These are phyloP conservation scores for Diorhabda elongata DNA, from an alignment of 1,140 invertebrate genomes.

Conservation along the genomic window DNA sequence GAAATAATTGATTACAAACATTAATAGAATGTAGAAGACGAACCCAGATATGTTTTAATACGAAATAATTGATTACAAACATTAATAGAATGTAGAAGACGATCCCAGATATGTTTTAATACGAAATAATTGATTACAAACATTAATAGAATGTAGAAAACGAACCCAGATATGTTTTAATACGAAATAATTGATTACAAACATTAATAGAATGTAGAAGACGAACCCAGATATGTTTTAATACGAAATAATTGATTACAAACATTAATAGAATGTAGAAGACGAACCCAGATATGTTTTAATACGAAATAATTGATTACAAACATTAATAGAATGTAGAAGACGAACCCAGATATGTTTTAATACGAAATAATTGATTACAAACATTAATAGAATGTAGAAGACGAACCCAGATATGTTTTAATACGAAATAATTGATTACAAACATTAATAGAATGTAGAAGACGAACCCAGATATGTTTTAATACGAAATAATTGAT, in stretches of 20 bases:
- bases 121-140: no score
- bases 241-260: no score
- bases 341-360: no score
- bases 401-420: conserved; percentile 6
- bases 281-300: conserved; percentile 4
- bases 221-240: no score
- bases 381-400: background rate
- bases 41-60: conserved; percentile 5
- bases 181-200: background rate
- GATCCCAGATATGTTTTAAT: no score
- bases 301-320: background rate
- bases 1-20: no score
- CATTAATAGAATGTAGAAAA: background rate
- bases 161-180: conserved; percentile 4
- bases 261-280: background rate
- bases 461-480: no score
- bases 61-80: background rate
- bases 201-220: background rate
- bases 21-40: background rate
- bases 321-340: background rate
- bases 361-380: no score
- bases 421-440: background rate
- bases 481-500: no score
- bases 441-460: background rate
- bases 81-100: background rate